These are phyloP conservation scores for Plodia interpunctella DNA, from an alignment of 1,140 invertebrate genomes.

Conservation along the genomic window DNA sequence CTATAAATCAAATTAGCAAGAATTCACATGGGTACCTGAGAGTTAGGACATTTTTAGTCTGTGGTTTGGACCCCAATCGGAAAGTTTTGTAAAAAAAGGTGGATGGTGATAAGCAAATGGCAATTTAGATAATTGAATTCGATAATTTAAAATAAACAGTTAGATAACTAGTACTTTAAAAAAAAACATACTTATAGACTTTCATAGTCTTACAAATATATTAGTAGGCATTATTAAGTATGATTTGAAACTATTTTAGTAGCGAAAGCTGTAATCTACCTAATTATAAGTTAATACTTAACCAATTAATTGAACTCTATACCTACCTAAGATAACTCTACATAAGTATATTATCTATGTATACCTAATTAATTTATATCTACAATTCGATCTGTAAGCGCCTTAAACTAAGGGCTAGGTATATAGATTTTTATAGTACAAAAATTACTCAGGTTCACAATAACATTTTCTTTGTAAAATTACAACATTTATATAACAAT, in stretches of 20 bases:
- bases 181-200: too few species aligned
- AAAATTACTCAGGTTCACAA: conserved; percentile 14
- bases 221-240: background rate
- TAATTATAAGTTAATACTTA: background rate
- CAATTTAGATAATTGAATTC: too few species aligned
- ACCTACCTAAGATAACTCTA: background rate
- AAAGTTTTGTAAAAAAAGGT: too few species aligned
- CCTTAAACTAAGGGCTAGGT: conserved; percentile 6
- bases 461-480: conserved; percentile 20
- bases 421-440: background rate
- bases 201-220: background rate
- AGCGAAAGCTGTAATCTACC: background rate
- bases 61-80: too few species aligned
- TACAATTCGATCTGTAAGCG: conserved; percentile 1
- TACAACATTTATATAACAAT: conserved; percentile 23
- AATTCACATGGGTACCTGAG: too few species aligned
- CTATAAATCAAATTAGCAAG: too few species aligned
- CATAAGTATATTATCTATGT: too few species aligned
- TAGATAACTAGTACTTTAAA: too few species aligned
- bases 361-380: too few species aligned
- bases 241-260: background rate
- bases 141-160: too few species aligned
- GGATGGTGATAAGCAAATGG: too few species aligned
- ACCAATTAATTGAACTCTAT: background rate
- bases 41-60: too few species aligned